Conservation (phyloP, 1,140 invertebrate genomes). For the Papilio glaucus region DNA sequence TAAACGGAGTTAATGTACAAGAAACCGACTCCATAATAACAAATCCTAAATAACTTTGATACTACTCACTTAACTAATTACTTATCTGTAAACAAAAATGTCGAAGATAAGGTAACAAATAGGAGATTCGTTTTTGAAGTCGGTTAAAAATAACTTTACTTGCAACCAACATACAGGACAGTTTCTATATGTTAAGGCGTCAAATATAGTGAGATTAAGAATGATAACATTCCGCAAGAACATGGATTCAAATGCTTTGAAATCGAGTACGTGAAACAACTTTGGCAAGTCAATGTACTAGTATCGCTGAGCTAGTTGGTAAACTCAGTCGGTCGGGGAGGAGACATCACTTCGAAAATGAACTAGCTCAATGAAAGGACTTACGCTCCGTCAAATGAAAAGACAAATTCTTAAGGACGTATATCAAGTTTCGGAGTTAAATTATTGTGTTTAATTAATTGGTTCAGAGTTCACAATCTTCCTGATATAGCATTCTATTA, state of each 20-base stretch:
- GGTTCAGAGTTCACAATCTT: background rate
- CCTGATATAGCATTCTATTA: background rate
- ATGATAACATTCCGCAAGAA: background rate
- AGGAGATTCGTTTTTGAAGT: no score
- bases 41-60: no score
- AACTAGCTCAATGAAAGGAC: constrained; percentile 11
- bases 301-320: background rate
- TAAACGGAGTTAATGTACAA: no score
- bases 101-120: no score
- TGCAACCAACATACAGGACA: no score
- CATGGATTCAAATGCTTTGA: background rate
- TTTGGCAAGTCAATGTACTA: background rate
- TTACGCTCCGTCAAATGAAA: background rate
- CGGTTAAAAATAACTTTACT: no score
- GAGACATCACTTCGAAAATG: constrained; percentile 12
- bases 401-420: constrained; percentile 21
- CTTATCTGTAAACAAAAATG: no score
- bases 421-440: constrained; percentile 8
- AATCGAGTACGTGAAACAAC: constrained; percentile 15
- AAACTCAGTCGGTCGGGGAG: background rate
- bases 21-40: no score
- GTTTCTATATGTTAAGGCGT: background rate
- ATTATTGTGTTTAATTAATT: constrained; percentile 21
- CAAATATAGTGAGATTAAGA: background rate
- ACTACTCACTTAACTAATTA: no score